Percentiles rank a stretch among this genome's conserved stretches.
phyloP scores from a whole-genome alignment of 2,113 vertebrate species.

The Melanostigma gelatinosum region DNA sequence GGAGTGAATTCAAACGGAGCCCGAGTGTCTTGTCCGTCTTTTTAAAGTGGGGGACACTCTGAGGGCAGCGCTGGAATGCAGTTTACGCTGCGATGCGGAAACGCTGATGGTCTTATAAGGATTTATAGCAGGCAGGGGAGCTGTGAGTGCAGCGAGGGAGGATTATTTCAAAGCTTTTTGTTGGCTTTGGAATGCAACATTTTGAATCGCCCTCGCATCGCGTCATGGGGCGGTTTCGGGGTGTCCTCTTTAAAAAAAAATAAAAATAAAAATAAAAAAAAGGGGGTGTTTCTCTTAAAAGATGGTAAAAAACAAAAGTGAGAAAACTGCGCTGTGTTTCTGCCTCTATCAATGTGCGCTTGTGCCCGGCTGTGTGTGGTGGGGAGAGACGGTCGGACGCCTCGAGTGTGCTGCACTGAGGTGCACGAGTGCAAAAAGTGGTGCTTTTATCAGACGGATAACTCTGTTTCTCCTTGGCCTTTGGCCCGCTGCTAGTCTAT shows the following conservation, averaged over 20 bases:
- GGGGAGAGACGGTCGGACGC: neutral
- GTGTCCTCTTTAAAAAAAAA: neutral
- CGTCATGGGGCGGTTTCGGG: neutral
- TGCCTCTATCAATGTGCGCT: neutral
- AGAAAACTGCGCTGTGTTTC: neutral
- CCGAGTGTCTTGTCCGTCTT: conserved; percentile 38
- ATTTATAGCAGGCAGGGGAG: conserved; percentile 60
- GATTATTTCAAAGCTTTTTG: conserved; percentile 56
- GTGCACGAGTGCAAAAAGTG: conserved; percentile 5
- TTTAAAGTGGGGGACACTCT: conserved; percentile 36
- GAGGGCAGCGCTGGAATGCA: conserved; percentile 55
- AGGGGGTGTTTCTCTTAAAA: neutral
- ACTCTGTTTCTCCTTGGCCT: neutral
- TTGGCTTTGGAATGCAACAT: conserved; percentile 65
- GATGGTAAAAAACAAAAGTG: neutral
- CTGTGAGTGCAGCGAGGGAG: conserved; percentile 49
- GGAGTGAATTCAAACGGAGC: conserved; percentile 39
- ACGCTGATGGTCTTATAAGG: conserved; percentile 61
- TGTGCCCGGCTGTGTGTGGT: neutral
- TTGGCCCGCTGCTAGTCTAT: conserved; percentile 11
- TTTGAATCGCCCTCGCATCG: conserved; percentile 22
- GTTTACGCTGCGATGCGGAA: conserved; percentile 48
- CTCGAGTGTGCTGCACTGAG: conserved; percentile 1
- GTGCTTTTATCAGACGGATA: neutral
- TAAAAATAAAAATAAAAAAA: neutral